Percentiles rank a stretch among this genome's conserved stretches.
Conservation (phyloP, 2,888 invertebrate species). For the Timema cristinae region DNA sequence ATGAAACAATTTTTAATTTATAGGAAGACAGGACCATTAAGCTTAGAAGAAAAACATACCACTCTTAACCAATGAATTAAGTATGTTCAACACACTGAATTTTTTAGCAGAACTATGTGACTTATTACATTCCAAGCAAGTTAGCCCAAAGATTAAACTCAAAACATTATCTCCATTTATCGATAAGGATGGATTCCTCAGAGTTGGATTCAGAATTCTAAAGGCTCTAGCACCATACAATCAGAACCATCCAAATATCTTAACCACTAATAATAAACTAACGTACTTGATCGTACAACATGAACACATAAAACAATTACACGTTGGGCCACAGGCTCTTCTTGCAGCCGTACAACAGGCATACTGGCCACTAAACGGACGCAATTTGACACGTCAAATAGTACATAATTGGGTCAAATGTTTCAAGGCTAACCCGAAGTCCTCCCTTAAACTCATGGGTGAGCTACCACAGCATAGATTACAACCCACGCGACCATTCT, state of each 20-base stretch:
- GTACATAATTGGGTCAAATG: background rate
- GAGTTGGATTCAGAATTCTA: background rate
- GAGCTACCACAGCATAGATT: slow-evolving; percentile 27
- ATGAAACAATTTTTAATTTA: background rate
- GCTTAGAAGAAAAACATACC: background rate
- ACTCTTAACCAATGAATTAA: background rate
- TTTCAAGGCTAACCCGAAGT: slow-evolving; percentile 12
- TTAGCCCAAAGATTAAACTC: background rate
- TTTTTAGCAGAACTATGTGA: background rate
- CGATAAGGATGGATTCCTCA: background rate
- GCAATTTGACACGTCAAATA: background rate
- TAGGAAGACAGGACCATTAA: background rate
- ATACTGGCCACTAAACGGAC: background rate
- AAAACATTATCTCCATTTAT: background rate
- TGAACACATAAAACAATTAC: background rate
- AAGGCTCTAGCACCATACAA: background rate
- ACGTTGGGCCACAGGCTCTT: background rate
- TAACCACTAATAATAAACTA: background rate
- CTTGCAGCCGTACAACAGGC: background rate
- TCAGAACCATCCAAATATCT: background rate
- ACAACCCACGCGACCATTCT: slow-evolving; percentile 23
- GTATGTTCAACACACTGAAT: background rate
- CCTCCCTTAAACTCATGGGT: slow-evolving; percentile 26
- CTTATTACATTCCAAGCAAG: background rate
- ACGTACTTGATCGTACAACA: background rate